Base-by-base conservation (phyloP, 1,140 invertebrate genomes). In the Dreissena rostriformis region DNA sequence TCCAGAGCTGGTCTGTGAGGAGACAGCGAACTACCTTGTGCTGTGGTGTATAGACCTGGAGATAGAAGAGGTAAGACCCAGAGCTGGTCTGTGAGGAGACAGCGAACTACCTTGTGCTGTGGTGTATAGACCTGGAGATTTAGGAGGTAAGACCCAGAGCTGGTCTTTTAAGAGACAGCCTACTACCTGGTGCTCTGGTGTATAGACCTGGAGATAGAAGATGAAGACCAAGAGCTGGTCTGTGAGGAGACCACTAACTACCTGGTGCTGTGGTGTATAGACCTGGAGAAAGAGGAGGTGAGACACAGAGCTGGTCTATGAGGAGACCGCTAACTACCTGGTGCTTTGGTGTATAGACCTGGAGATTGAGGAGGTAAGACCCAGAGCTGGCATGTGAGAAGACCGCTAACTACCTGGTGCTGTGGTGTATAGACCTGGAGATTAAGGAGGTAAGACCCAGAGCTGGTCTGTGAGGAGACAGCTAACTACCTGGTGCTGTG, bases 291-390 rank as follows among this genome's bases (percentile, higher is more conserved):
- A 95, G 98, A 99, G 94, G 97, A 97, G 92, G 97, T 98, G 93
- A 94, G 88, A 76, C 92, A 94, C 95, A 6, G 93, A 97, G 49
- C 94, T 99, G 52, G 97, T 97, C 0, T 98, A 97, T 93, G 99
- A 99, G 91, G 97, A 99, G 91, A 99, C 99, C 0, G 98, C 98
- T 0, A 99, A 99, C 94, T 99, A 98, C 94, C 95, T 99, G 49
- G 98, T 99, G 2, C 97, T 99, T 87, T 99, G 98, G 98, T 99
- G 98, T 92, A 98, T 99, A 83, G 99, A 99, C 93, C 95, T 99
- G 66, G 97, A 99, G 95, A 98, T 99, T 95, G 98, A 99, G 94
- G 97, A 97, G 92, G 97, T 98, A 39, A 39, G 39, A 39, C 8
- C n/a, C n/a, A n/a, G n/a, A n/a, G n/a, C n/a, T n/a, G n/a, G n/a